Percentiles rank a stretch among this genome's conserved stretches.
phyloP scores from a whole-genome alignment of 2,888 invertebrate species.

The Gibbula magus region DNA sequence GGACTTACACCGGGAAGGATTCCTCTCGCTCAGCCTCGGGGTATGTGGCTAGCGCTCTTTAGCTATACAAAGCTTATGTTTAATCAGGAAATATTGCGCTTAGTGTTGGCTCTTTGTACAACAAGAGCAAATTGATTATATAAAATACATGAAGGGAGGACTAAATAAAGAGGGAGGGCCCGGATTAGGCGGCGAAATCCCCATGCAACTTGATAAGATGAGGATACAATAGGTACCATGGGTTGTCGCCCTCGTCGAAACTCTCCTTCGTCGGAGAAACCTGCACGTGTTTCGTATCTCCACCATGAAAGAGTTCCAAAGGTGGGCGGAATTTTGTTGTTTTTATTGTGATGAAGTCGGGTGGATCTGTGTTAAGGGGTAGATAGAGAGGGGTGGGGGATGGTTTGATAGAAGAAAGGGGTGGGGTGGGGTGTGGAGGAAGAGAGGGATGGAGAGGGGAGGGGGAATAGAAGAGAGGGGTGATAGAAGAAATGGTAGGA shows the following conservation, averaged over 20 bases:
- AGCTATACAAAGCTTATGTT: background rate
- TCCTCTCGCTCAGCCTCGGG: background rate
- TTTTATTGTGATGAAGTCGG: too few species aligned
- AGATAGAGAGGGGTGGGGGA: too few species aligned
- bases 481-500: too few species aligned
- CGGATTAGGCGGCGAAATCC: background rate
- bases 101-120: background rate
- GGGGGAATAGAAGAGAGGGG: too few species aligned
- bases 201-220: background rate
- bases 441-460: too few species aligned
- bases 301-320: background rate
- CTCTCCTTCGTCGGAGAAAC: slow-evolving; percentile 1
- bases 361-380: too few species aligned
- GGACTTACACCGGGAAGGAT: too few species aligned
- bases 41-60: background rate
- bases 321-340: too few species aligned
- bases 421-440: too few species aligned
- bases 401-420: too few species aligned
- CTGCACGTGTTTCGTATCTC: background rate
- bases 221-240: background rate
- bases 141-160: background rate
- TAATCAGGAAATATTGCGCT: background rate
- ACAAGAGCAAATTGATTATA: slow-evolving; percentile 8
- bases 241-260: background rate
- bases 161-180: background rate